Conservation (phyloP, 2,113 vertebrate species). For the Sinocyclocheilus rhinocerous region DNA sequence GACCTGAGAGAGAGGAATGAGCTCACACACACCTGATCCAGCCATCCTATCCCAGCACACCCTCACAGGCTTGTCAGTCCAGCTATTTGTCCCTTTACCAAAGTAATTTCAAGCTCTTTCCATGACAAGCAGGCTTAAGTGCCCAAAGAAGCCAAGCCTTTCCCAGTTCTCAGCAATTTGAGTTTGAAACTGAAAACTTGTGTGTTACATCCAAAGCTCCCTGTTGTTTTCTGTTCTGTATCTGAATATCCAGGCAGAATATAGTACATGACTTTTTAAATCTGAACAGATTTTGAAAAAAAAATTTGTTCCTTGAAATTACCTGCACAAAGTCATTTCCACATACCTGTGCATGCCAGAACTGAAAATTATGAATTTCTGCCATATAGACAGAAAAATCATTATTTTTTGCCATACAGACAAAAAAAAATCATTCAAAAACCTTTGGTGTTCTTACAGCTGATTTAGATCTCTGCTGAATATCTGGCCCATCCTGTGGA, state of each 20-base stretch:
- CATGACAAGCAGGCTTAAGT: not conserved
- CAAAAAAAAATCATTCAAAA: not conserved
- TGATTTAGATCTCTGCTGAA: not conserved
- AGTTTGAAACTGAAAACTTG: not conserved
- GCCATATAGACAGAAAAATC: not conserved
- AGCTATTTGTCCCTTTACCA: not conserved
- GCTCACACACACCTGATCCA: conserved; percentile 7
- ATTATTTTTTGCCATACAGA: not conserved
- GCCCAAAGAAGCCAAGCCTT: too few species aligned
- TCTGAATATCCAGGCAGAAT: not conserved
- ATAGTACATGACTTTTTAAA: not conserved
- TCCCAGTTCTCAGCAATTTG: not conserved
- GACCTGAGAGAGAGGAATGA: not conserved
- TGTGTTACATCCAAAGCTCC: not conserved
- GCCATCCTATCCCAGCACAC: not conserved
- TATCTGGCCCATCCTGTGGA: not conserved
- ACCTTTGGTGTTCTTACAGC: not conserved
- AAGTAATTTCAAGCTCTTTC: not conserved
- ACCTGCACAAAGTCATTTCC: not conserved
- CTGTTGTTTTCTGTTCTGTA: not conserved
- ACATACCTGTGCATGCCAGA: not conserved
- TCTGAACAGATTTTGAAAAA: too few species aligned
- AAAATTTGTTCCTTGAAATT: conserved; percentile 16
- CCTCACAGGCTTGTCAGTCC: not conserved
- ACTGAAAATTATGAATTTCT: not conserved